Base-by-base conservation (phyloP, 2,113 vertebrate species). In the Tragelaphus imberbis region DNA sequence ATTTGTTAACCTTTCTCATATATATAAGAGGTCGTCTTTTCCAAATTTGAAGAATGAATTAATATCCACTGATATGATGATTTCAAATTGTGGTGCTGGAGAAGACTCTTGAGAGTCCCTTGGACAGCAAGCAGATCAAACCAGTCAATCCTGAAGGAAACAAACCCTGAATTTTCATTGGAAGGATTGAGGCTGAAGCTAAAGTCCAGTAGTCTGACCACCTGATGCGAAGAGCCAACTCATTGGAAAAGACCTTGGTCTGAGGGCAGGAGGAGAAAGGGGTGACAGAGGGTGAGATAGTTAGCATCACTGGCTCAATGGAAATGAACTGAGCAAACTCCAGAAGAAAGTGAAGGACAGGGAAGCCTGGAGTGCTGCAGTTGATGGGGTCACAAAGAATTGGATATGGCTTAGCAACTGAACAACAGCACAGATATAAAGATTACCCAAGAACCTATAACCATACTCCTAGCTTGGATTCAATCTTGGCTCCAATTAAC, bases 401-500 rank as follows among this genome's bases (percentile, higher is more conserved):
- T 7, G 23, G 36, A 44, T 44, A 77, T 0, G 3, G 23, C 36
- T 77, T 14, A 44, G 12, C 23, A 27, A 13, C 40, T 77, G 12
- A 77, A 27, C 71, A 44, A 14, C 23, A 75, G 23, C 36, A 58
- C 10, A 47, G 27, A 68, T 56, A 16, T 55, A 86, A 75, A 77
- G 2, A 55, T 59, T 28, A 85, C 13, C 40, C 16, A 84, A 90
- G 33, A 11, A 13, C 8, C 61, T 12, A 5, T 55, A 71, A 65
- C 14, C 91, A 13, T 12, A 44, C 61, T 94, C 55, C 27, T 28
- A 55, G n/a, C 10, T 92, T 33, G 11, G 23, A 59, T 80, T 96
- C 55, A 90, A 44, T 84, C 40, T 95, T 55, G 36, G 51, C 40
- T 92, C 55, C 53, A 88, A 68, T 92, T 94, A 95, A 95, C 84